A percentile compares a stretch with the other conserved stretches of the same genome.
Conservation (phyloP, 2,888 invertebrate species). For the Entomobrya multifasciata region DNA sequence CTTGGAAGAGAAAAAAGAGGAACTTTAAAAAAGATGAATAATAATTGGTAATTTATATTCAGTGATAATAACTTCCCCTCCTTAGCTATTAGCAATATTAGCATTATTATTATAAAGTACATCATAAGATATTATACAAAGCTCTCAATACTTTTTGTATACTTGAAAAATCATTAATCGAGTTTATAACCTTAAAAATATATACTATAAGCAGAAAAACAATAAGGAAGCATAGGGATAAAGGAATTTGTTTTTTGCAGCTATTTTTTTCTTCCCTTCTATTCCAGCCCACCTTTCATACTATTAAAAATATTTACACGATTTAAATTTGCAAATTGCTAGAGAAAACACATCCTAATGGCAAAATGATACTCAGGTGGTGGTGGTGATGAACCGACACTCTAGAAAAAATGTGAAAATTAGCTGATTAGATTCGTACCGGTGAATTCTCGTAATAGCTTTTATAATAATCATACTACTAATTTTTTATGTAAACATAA, state of each 20-base stretch:
- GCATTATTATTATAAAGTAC: conserved; percentile 29
- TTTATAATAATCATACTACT: not conserved
- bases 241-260: conserved; percentile 12
- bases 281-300: not conserved
- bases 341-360: not conserved
- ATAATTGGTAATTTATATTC: conserved; percentile 72
- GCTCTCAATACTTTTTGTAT: too few species aligned
- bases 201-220: conserved; percentile 15
- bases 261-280: conserved; percentile 6
- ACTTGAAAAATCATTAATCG: conserved; percentile 4
- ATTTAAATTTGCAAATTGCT: conserved; percentile 51
- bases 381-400: conserved; percentile 28
- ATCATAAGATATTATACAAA: not conserved
- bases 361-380: not conserved
- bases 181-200: not conserved
- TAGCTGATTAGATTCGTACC: conserved; percentile 62
- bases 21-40: conserved; percentile 3
- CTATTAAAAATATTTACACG: conserved; percentile 12
- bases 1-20: conserved; percentile 1
- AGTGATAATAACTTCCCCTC: conserved; percentile 70
- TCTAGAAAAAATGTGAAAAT: conserved; percentile 65
- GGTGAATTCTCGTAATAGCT: not conserved
- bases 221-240: not conserved
- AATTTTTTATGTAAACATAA: not conserved
- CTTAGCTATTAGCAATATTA: conserved; percentile 63